Evolutionary conservation across 2,888 invertebrate genomes (phyloP), one percentile per base, ranked within the genome.

Genomic region (Andrena dorsata): DNA sequence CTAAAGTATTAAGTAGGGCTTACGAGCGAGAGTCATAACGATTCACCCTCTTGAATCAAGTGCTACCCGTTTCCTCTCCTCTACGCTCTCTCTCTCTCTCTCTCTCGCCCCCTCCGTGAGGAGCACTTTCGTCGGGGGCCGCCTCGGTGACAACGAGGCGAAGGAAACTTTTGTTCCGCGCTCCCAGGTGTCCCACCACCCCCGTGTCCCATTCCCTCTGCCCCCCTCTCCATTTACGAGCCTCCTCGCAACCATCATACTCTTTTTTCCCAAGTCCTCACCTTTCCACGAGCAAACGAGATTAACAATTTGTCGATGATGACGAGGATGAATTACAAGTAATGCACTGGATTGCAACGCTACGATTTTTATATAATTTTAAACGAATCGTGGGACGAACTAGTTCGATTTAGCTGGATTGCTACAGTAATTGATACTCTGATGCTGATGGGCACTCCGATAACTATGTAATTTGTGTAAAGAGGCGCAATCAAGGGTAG

Each of bases 11-110:
- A 90, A 91, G 91, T 89, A 90, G 89, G 89, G 87, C 88, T 89
- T 91, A 88, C 84, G 79, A 85, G 84, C 84, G 85, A 68, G 83
- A 89, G 90, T 90, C 90, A 90, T 89, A 90, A 90, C 90, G 90
- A 92, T 91, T 92, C 90, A 92, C 90, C 90, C 90, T 90, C 92
- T 88, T 86, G 86, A 85, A 82, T 91, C 90, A 80, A 91, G 91
- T 90, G 90, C 82, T 80, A 82, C 84, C 85, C 75, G 75, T 71
- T 84, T 61, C 85, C 72, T 68, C 64, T 83, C 83, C 80, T 76
- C 70, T 64, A 70, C 79, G 69, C 79, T 58, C n/a, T 28, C n/a
- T 26, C 41, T 58, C 53, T 23, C 58, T 69, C 56, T 30, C n/a
- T 28, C 13, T 32, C 41, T 41, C 65, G 56, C 58, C 26, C 20